Evolutionary conservation across 2,113 vertebrate species (phyloP), one percentile per base, ranked within the genome.

Genomic region (Gobius niger): DNA sequence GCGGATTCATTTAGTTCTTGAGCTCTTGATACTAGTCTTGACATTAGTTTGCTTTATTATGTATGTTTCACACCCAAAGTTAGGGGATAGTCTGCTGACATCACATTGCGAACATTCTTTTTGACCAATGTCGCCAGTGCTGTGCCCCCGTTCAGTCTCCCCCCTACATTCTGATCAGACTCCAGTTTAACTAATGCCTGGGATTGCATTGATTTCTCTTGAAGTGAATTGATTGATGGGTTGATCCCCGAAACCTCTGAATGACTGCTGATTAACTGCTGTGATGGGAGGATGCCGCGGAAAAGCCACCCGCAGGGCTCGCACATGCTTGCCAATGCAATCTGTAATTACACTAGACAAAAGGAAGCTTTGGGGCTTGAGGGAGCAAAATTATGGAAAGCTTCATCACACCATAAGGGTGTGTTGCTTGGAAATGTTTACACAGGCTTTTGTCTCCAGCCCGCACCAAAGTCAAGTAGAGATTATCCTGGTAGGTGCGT

Each of bases 201-300:
- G 87, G 86, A 87, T 85, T 82, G 18, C 77, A 91, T 91, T 82
- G 90, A 92, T 90, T 91, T 84, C 79, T 85, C 77, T 59, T 44
- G 52, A 77, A 77, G 82, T 63, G 61, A 84, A 90, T 91, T 84
- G 50, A 90, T 91, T 84, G 50, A 88, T 87, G 77, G 67, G 63
- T 73, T 82, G 84, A 87, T 81, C 87, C 81, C 62, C 0, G 61
- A 82, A 82, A 84, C 77, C 74, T 75, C 66, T 78, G 78, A 63
- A 78, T 5, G 76, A 77, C 83, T 87, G 77, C 87, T 87, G 85
- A 88, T 88, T 87, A 86, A 87, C 82, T 84, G 73, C 77, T 66
- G 85, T 70, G 78, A 82, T 62, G 76, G 42, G 19, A 71, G 81
- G 75, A 70, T 5, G 67, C 67, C 15, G 77, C 63, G 61, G 67